Conservation (phyloP, 2,888 invertebrate genomes). For the Byasa hedistus region DNA sequence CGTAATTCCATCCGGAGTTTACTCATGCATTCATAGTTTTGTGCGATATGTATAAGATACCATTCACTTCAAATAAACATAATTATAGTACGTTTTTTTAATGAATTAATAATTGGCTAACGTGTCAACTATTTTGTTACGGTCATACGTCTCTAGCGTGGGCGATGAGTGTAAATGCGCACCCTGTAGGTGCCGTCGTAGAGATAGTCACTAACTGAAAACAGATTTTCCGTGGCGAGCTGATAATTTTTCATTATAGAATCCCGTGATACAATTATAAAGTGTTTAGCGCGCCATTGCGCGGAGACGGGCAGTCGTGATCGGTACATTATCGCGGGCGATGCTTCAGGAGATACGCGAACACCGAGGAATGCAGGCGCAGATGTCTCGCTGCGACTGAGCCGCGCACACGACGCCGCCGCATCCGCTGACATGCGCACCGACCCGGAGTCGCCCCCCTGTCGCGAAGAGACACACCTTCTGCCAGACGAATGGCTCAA, state of each 20-base stretch:
- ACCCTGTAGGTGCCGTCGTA: slow-evolving; percentile 59
- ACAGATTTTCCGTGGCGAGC: slow-evolving; percentile 67
- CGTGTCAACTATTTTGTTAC: slow-evolving; percentile 13
- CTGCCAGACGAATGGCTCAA: slow-evolving; percentile 76
- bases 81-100: slow-evolving; percentile 22
- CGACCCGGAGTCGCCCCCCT: slow-evolving; percentile 74
- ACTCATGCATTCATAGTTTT: too few species aligned
- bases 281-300: slow-evolving; percentile 71
- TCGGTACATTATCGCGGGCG: slow-evolving; percentile 75
- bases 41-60: slow-evolving; percentile 9
- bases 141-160: slow-evolving; percentile 2
- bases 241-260: slow-evolving; percentile 75
- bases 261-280: slow-evolving; percentile 76
- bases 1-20: too few species aligned
- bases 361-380: slow-evolving; percentile 61
- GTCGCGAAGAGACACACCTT: slow-evolving; percentile 73
- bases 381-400: slow-evolving; percentile 56
- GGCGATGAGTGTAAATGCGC: slow-evolving; percentile 32
- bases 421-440: slow-evolving; percentile 56
- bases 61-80: background rate
- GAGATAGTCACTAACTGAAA: slow-evolving; percentile 64
- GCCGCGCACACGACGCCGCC: slow-evolving; percentile 45
- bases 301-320: slow-evolving; percentile 71
- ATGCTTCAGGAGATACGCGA: slow-evolving; percentile 72
- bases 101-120: slow-evolving; percentile 11